A percentile compares a stretch with the other conserved stretches of the same genome.
Conservation (phyloP, 2,888 invertebrate genomes). For the Xanthia togata region DNA sequence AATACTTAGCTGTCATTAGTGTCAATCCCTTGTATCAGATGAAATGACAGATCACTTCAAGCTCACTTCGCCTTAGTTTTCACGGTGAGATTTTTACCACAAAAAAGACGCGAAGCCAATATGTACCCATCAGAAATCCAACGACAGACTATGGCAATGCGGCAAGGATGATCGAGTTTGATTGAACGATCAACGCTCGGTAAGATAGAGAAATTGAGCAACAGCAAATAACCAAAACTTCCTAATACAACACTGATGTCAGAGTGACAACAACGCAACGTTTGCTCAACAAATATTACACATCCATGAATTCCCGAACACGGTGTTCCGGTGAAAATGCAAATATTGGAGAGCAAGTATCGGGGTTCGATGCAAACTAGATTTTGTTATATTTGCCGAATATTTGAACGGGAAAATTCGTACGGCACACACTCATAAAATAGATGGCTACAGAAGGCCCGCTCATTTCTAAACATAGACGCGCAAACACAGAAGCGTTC, state of each 20-base stretch:
- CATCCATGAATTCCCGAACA: slow-evolving; percentile 64
- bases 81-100: not conserved
- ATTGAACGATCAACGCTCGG: not conserved
- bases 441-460: not conserved
- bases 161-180: not conserved
- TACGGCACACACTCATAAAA: slow-evolving; percentile 36
- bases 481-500: no score
- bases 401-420: slow-evolving; percentile 65
- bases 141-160: no score
- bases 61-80: not conserved
- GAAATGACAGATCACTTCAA: not conserved
- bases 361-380: slow-evolving; percentile 70
- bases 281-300: slow-evolving; percentile 62
- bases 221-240: slow-evolving; percentile 26
- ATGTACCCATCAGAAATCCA: not conserved
- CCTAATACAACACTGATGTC: slow-evolving; percentile 31
- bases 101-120: not conserved
- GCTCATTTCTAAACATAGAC: not conserved
- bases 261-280: slow-evolving; percentile 30
- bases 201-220: slow-evolving; percentile 4
- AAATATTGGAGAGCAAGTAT: slow-evolving; percentile 72
- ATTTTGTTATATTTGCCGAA: slow-evolving; percentile 72
- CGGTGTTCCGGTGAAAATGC: slow-evolving; percentile 64
- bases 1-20: not conserved
- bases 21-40: not conserved